Base-by-base conservation (phyloP, 1,140 invertebrate genomes). In the Helicoverpa zea region DNA sequence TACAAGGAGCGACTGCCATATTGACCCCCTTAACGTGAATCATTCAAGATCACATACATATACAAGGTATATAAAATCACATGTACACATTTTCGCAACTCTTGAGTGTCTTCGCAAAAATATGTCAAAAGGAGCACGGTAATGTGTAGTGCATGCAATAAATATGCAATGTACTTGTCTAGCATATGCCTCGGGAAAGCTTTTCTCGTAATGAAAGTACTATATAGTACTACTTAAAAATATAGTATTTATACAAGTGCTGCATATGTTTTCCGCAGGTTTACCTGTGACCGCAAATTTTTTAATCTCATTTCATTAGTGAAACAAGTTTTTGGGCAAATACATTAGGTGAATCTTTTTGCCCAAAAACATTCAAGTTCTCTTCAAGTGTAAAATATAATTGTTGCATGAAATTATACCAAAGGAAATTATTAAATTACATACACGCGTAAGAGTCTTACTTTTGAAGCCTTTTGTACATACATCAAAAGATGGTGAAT, bases 391-490 rank as follows among this genome's bases (percentile, higher is more conserved):
- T 59, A 3, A 9, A 58, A 18, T 59, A 59, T 59, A 58, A 59
- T 59, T 23, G 23, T 18, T 29, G 58, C 4, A 23, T 29, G 23
- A 59, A 59, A 59, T 59, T 59, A 29, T 59, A 59, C 29, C 58
- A 59, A 59, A 59, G 58, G 23, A 59, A 59, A 59, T 59, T 29
- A 29, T 59, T 59, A 59, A 59, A 59, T 59, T 59, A 59, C 58
- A 59, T 29, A 59, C 58, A 59, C 3, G 23, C 58, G 12, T 59
- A 29, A 59, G 23, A 59, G 58, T 59, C 58, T 59, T 59, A 59
- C 9, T 18, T 18, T 59, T 29, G 29, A 59, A n/a, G 58, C 2
- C 13, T 29, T 23, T 29, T 11, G n/a, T 29, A 59, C 18, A 59
- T 59, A 59, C 18, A 59, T 59, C 58, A 59, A 59, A 59, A 59